Percentiles rank a stretch among this genome's conserved stretches.
phyloP scores from a whole-genome alignment of 2,888 invertebrate species.

The Eledona agricola region DNA sequence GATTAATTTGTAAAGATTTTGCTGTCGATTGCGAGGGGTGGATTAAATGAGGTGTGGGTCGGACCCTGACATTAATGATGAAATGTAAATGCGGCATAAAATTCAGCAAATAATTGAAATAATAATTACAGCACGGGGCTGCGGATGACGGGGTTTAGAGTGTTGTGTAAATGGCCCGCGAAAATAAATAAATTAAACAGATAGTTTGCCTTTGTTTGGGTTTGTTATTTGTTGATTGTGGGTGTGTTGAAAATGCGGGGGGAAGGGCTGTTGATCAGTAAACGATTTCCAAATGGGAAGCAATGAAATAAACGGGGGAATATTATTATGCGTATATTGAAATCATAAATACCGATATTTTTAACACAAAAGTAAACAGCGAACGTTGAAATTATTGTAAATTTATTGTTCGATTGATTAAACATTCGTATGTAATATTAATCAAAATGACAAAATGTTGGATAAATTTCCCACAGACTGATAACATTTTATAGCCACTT shows the following conservation, averaged over 20 bases:
- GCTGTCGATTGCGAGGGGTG: conserved; percentile 4
- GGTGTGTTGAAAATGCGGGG: conserved; percentile 19
- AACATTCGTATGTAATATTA: conserved; percentile 28
- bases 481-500: conserved; percentile 22
- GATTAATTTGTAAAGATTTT: conserved; percentile 15
- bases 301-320: conserved; percentile 28
- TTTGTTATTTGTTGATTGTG: conserved; percentile 32
- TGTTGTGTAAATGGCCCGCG: conserved; percentile 28
- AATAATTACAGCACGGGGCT: conserved; percentile 11
- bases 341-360: conserved; percentile 29
- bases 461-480: conserved; percentile 22
- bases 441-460: conserved; percentile 31
- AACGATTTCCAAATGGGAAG: conserved; percentile 30
- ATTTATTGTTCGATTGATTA: conserved; percentile 30
- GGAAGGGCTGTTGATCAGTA: conserved; percentile 26
- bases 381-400: conserved; percentile 23
- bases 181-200: conserved; percentile 35
- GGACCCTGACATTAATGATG: conserved; percentile 21
- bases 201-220: conserved; percentile 31
- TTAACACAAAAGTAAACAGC: conserved; percentile 31
- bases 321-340: conserved; percentile 31
- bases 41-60: conserved; percentile 20
- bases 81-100: conserved; percentile 23
- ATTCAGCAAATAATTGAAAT: conserved; percentile 29
- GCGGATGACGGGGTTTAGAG: conserved; percentile 17